A percentile compares a stretch with the other conserved stretches of the same genome.
Evolutionary conservation across 1,140 invertebrate species (phyloP).

Genomic region (Dinothrombium tinctorium): DNA sequence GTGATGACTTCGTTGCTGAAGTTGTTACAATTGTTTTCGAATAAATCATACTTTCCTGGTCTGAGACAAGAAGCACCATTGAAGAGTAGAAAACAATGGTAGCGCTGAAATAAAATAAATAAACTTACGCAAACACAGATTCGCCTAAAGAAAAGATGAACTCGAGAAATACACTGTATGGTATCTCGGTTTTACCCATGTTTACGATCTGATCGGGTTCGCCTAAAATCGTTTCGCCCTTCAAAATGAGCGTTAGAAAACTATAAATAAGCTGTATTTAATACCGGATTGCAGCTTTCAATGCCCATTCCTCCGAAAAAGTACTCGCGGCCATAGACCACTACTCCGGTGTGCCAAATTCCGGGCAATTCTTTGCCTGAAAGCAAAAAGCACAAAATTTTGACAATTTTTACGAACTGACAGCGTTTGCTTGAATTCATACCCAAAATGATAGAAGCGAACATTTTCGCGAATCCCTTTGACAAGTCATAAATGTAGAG

Average conservation of each 20-base stretch:
- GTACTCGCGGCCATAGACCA: slow-evolving; percentile 60
- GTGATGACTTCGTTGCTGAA: slow-evolving; percentile 60
- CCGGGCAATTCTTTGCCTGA: slow-evolving; percentile 51
- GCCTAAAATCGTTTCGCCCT: slow-evolving; percentile 39
- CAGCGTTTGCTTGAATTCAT: slow-evolving; percentile 18
- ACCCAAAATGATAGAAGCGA: slow-evolving; percentile 49
- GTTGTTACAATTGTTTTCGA: slow-evolving; percentile 72
- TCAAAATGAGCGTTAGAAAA: slow-evolving; percentile 15
- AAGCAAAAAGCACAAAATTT: neutral
- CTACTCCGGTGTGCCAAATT: slow-evolving; percentile 63
- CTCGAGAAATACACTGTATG: slow-evolving; percentile 51
- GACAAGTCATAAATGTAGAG: slow-evolving; percentile 63
- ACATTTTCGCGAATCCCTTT: slow-evolving; percentile 40
- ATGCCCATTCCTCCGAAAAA: slow-evolving; percentile 61
- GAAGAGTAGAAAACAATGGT: neutral
- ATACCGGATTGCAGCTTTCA: slow-evolving; percentile 15
- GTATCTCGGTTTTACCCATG: slow-evolving; percentile 54
- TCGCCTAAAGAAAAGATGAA: slow-evolving; percentile 51
- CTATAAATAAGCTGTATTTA: neutral
- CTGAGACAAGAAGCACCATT: slow-evolving; percentile 21
- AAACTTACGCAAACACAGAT: slow-evolving; percentile 36
- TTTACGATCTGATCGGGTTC: slow-evolving; percentile 40
- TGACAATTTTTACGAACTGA: neutral
- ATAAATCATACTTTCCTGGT: slow-evolving; percentile 42
- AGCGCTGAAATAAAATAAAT: neutral